These are phyloP conservation scores for Drosophila murphyi DNA, from an alignment of 1,140 invertebrate genomes.

Conservation along the genomic window DNA sequence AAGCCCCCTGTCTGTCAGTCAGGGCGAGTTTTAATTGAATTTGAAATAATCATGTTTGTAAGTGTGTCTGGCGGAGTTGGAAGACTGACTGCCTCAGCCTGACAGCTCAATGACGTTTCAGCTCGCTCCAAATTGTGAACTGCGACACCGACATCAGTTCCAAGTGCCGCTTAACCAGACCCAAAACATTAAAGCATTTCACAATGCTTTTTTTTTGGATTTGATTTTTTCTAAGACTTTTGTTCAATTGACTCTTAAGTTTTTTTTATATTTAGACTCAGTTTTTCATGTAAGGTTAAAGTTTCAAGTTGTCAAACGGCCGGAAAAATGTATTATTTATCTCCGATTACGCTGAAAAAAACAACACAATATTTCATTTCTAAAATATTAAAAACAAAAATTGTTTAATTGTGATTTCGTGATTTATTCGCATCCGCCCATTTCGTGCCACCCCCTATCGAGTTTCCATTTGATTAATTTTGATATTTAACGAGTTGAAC, in stretches of 20 bases:
- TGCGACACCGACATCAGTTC: slow-evolving; percentile 1
- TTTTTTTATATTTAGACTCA: not conserved
- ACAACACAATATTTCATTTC: not conserved
- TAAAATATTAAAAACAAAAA: not conserved
- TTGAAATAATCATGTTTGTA: slow-evolving; percentile 49
- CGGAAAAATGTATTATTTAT: not conserved
- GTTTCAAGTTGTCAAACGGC: not conserved
- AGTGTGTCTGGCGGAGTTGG: not conserved
- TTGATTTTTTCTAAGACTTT: not conserved
- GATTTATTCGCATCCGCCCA: not conserved
- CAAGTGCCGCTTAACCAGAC: slow-evolving; percentile 1
- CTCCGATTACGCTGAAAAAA: not conserved
- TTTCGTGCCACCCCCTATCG: not conserved
- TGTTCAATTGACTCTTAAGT: not conserved
- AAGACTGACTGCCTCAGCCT: slow-evolving; percentile 22
- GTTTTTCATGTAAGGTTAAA: not conserved
- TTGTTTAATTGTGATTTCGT: not conserved
- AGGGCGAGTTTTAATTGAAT: slow-evolving; percentile 73
- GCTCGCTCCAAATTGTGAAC: slow-evolving; percentile 34
- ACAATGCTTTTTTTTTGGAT: not conserved
- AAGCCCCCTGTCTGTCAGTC: slow-evolving; percentile 65
- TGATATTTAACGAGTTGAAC: not conserved
- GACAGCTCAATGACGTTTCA: slow-evolving; percentile 70
- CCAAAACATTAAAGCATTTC: slow-evolving; percentile 3
- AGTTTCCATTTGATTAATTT: slow-evolving; percentile 5